Evolutionary conservation across 2,113 vertebrate species (phyloP), one percentile per base, ranked within the genome.

Genomic region (Pachycephala philippinensis): DNA sequence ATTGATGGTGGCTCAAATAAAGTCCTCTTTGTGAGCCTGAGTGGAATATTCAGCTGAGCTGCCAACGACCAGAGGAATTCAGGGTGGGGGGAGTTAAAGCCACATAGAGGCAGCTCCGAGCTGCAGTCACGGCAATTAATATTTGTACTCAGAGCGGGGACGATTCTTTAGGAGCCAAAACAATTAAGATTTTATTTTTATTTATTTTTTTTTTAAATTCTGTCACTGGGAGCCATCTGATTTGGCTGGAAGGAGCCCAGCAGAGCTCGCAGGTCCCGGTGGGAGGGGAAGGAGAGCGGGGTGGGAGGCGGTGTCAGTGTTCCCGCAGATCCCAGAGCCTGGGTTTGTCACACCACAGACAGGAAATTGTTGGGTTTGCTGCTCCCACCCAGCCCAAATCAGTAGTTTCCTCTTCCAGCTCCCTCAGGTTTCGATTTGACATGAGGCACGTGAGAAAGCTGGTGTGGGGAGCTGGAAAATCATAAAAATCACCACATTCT

Each of bases 341-440:
- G 78, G 76, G 54, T 88, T 93, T 94, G 87, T 83, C n/a, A 7
- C 71, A 95, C 95, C 96, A 82, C 95, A 97, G 93, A 93, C 95
- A 96, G 97, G 97, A 97, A 97, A 94, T 95, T 88, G 93, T 90
- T 94, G 94, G 88, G 93, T 94, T 96, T 96, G 91, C 93, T 82
- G 90, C 93, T 95, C 92, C 93, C 89, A 95, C 92, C 96, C 94
- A 91, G 72, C 93, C 91, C 91, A 93, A 95, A 95, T 95, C 97
- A 95, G 94, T 87, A 76, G 94, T 91, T 97, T 97, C 96, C 96
- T 97, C 93, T 96, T 90, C 66, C 77, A 72, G 65, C 64, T 80
- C 71, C 63, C 33, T 93, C 71, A 80, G 78, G 76, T 96, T 95
- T 97, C 61, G 71, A n/a, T 95, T 68, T 91, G 93, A 81, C 21